Evolutionary conservation across 1,140 invertebrate genomes (phyloP), one percentile per base, ranked within the genome.

Genomic region (Microvelia longipes): DNA sequence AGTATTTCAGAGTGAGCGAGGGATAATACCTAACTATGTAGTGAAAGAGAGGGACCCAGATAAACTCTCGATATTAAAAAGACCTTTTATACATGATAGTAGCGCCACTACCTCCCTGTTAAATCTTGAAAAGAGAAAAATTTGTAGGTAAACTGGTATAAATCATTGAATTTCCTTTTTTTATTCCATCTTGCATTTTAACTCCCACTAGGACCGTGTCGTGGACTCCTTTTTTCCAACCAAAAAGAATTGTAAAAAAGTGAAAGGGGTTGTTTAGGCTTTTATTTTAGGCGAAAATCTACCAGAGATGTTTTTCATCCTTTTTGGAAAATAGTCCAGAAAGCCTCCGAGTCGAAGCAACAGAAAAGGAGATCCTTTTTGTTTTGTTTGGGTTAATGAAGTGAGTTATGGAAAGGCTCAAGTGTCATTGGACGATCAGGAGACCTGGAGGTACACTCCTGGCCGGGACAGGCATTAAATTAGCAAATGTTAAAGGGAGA

Each of bases 401-500:
- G 62, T 64, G 62, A 64, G 62, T 64, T 64, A 64, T 64, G 62
- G 62, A 26, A 15, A 64, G 62, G 62, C 65, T 35, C 65, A 28
- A 70, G 69, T 67, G 69, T 70, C 69, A 70, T 67, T 67, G 69
- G 69, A 50, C 29, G 69, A 70, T 70, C 69, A 28, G 65, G 25
- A 68, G 19, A 1, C 29, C 30, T 68, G 19, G 28, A 29, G 11
- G 24, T 2, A 19, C 5, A 5, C 35, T 50, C 35, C n/a, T 70
- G 69, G 64, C 62, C 65, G 30, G 63, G 69, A 70, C 69, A 67
- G 69, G 69, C 69, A 70, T 70, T 70, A 70, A 70, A 70, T 70
- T 70, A 70, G 69, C 69, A 70, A 70, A 70, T 70, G 69, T 70
- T 29, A 69, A 69, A 69, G 69, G 62, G 5, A 64, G 62, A 64